A percentile compares a stretch with the other conserved stretches of the same genome.
phyloP scores from a whole-genome alignment of 2,888 invertebrate species.

The Heteromyza rotundicornis region DNA sequence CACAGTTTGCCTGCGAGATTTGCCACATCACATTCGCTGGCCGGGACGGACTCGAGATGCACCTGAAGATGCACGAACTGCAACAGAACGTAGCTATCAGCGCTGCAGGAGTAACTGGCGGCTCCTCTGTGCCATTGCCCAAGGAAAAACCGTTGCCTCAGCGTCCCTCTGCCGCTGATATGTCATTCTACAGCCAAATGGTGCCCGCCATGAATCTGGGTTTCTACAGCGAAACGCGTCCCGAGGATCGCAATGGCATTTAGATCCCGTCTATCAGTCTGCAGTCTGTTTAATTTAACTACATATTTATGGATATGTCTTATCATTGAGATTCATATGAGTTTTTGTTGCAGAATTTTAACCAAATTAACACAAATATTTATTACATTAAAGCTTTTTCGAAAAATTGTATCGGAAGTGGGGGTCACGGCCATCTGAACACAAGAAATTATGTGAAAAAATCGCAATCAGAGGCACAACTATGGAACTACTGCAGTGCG shows the following conservation, averaged over 20 bases:
- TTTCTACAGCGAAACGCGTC: conserved; percentile 59
- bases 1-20: conserved; percentile 69
- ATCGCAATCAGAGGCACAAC: too few relatives aligned
- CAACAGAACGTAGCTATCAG: conserved; percentile 49
- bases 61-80: conserved; percentile 57
- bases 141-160: conserved; percentile 16
- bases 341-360: too few relatives aligned
- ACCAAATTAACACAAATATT: too few relatives aligned
- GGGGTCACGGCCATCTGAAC: too few relatives aligned
- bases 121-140: not conserved
- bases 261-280: too few relatives aligned
- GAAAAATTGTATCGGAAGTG: too few relatives aligned
- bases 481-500: too few relatives aligned
- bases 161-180: conserved; percentile 44
- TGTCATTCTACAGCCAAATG: conserved; percentile 54
- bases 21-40: conserved; percentile 62
- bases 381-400: too few relatives aligned
- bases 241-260: conserved; percentile 59
- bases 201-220: conserved; percentile 58
- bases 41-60: conserved; percentile 51
- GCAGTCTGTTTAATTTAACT: too few relatives aligned
- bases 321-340: too few relatives aligned
- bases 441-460: too few relatives aligned
- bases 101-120: conserved; percentile 23
- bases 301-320: too few relatives aligned